Evolutionary conservation across 2,113 vertebrate species (phyloP).

Genomic region (Myrmecobius fasciatus): DNA sequence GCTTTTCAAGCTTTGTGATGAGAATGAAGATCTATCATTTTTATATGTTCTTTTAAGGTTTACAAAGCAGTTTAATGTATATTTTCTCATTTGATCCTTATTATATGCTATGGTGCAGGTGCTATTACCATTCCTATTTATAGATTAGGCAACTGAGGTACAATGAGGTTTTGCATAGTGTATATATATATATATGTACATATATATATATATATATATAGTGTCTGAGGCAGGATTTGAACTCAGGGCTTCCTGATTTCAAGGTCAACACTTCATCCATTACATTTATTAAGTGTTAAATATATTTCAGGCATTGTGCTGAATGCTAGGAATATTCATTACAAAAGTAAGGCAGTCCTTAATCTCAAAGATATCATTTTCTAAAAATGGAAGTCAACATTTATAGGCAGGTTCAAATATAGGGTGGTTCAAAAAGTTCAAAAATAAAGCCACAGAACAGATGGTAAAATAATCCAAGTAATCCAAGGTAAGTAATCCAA

Average conservation of each 20-base stretch:
- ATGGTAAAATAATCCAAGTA: too few relatives aligned
- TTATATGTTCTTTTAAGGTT: neutral
- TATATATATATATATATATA: too few relatives aligned
- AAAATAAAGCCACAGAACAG: too few relatives aligned
- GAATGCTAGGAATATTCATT: neutral
- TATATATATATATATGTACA: too few relatives aligned
- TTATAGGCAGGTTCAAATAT: too few relatives aligned
- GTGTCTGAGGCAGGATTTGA: neutral
- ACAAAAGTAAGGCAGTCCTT: neutral
- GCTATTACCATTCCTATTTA: neutral
- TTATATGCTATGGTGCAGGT: neutral
- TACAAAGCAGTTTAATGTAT: rapidly evolving
- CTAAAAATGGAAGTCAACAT: too few relatives aligned
- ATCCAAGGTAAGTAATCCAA: too few relatives aligned
- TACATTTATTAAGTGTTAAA: neutral
- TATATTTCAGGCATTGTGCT: neutral
- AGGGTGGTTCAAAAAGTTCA: too few relatives aligned
- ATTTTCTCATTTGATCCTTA: neutral
- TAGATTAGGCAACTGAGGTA: neutral
- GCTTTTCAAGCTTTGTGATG: neutral
- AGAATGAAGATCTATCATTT: neutral
- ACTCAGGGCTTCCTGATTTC: neutral
- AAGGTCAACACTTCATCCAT: neutral
- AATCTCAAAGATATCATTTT: neutral
- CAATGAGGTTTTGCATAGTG: neutral